These are phyloP conservation scores for Paratrypauchen microcephalus DNA, from an alignment of 2,797 vertebrate species.

Conservation along the genomic window DNA sequence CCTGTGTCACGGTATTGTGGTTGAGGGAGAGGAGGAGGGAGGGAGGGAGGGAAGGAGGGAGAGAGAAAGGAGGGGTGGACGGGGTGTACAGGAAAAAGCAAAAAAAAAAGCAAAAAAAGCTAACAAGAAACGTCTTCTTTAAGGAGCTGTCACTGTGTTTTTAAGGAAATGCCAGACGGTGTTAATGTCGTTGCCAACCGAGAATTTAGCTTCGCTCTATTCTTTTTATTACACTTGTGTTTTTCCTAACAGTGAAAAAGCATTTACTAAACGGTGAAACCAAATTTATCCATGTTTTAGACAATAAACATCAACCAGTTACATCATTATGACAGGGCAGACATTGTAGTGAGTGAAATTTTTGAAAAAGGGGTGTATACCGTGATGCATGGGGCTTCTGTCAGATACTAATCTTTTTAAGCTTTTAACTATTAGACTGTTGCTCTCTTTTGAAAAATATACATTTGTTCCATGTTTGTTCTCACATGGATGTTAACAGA, in stretches of 20 bases:
- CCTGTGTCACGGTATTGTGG: slow-evolving; percentile 72
- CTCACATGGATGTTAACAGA: not conserved
- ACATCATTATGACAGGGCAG: not conserved
- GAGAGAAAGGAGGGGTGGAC: slow-evolving; percentile 14
- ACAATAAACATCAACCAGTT: not conserved
- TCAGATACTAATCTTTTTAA: not conserved
- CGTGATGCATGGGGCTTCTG: not conserved
- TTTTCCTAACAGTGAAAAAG: not conserved
- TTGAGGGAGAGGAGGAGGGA: slow-evolving; percentile 25
- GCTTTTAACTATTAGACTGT: not conserved
- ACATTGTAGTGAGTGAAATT: not conserved
- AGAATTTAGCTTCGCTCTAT: slow-evolving; percentile 33
- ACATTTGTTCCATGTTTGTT: not conserved
- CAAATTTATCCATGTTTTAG: not conserved
- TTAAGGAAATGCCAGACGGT: slow-evolving; percentile 50
- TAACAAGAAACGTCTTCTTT: slow-evolving; percentile 68
- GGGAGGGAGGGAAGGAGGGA: not conserved
- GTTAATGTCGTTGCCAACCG: slow-evolving; percentile 47
- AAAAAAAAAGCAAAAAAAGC: slow-evolving; percentile 50
- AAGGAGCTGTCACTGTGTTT: slow-evolving; percentile 57
- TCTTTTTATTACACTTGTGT: slow-evolving; percentile 23
- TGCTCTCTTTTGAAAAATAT: not conserved
- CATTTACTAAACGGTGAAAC: not conserved
- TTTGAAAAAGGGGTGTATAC: not conserved
- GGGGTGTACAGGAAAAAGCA: slow-evolving; percentile 30